Percentiles rank a stretch among this genome's conserved stretches.
These are phyloP conservation scores for Ophonus ardosiacus DNA, from an alignment of 2,888 invertebrate genomes.

Conservation along the genomic window DNA sequence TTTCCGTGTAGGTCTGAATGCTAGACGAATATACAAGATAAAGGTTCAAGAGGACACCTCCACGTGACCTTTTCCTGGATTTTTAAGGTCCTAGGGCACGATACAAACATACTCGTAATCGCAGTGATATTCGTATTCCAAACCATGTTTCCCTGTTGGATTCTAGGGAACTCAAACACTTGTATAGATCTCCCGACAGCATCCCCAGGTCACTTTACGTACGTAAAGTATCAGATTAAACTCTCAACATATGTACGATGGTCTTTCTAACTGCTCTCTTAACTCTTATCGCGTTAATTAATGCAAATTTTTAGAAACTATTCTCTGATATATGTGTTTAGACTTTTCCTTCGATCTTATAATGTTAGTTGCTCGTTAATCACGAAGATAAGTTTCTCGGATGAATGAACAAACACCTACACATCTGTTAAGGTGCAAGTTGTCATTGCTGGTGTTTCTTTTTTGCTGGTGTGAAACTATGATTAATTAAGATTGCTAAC, in stretches of 20 bases:
- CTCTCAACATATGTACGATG: background rate
- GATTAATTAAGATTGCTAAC: slow-evolving; percentile 44
- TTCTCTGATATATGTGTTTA: background rate
- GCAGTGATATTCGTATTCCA: no score
- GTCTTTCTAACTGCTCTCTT: background rate
- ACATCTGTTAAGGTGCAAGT: background rate
- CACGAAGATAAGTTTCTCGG: background rate
- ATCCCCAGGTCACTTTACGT: no score
- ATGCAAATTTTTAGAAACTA: background rate
- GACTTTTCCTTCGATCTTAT: background rate
- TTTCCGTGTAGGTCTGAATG: no score
- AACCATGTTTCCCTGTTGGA: no score
- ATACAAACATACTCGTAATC: no score
- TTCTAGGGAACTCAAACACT: no score
- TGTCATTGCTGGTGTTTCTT: slow-evolving; percentile 25
- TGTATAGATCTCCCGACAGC: no score
- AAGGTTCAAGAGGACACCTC: no score
- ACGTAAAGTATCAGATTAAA: background rate
- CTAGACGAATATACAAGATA: no score
- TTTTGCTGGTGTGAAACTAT: background rate
- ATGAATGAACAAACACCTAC: background rate
- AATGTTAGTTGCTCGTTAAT: background rate
- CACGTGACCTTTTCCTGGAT: no score
- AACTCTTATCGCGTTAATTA: background rate
- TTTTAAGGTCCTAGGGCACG: no score